Base-by-base conservation (phyloP, 2,797 vertebrate species). In the Characodon lateralis region DNA sequence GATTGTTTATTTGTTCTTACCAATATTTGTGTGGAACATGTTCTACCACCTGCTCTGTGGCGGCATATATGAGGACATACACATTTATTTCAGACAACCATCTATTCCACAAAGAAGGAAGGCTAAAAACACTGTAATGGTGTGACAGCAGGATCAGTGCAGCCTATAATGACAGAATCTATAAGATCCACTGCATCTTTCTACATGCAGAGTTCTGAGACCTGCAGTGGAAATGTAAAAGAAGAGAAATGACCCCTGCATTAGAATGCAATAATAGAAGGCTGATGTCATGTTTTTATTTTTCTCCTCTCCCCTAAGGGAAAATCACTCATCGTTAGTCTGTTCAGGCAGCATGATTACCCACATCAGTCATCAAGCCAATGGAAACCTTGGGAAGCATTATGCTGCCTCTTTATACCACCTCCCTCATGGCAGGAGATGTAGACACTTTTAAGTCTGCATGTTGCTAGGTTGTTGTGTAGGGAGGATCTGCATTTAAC, bases 321-420 rank as follows among this genome's bases (percentile, higher is more conserved):
- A 89, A 77, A 85, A 89, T 88, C 79, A 83, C 35, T 90, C 80
- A 86, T 87, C 72, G 88, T 90, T 86, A 84, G 74, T 82, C 78
- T 84, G 79, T 41, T 83, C 80, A 79, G 77, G 74, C 88, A 55
- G 73, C 73, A 74, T 84, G 79, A 94, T 92, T 90, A 84, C 84
- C 78, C 50, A 24, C 88, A 90, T 92, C 87, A 84, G 83, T 92
- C 89, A 84, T 86, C 83, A 72, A 69, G 71, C 58, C 80, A 72
- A 82, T 86, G 89, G 83, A 93, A 90, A 90, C 83, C 78, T 74
- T 71, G 75, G 85, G 89, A 92, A 85, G 78, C 86, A 90, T 91
- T 87, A 83, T 24, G 0, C 78, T 51, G 74, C 79, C 76, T 86
- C 72, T 31, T 53, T 2, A 1, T 86, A 76, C 63, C 74, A 82